A percentile compares a stretch with the other conserved stretches of the same genome.
Evolutionary conservation across 2,888 invertebrate genomes (phyloP).

Genomic region (Meiosimyza decipiens): DNA sequence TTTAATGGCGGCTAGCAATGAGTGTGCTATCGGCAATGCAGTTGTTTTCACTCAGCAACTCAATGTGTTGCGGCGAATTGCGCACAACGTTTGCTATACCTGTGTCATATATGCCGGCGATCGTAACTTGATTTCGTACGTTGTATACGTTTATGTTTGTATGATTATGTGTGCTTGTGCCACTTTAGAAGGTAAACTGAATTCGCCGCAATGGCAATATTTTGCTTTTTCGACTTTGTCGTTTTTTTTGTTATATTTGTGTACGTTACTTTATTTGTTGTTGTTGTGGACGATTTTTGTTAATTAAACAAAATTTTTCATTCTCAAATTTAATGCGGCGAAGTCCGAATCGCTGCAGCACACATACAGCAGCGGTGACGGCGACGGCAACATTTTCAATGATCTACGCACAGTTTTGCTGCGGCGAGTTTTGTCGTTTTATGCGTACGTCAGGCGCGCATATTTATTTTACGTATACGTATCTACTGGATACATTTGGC

Average conservation of each 20-base stretch:
- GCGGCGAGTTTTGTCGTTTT: not conserved
- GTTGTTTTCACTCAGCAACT: too few species aligned
- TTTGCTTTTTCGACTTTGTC: conserved; percentile 28
- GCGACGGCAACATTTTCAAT: conserved; percentile 20
- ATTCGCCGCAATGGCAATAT: conserved; percentile 28
- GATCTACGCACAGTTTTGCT: conserved; percentile 7
- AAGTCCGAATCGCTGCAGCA: conserved; percentile 33
- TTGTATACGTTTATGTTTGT: conserved; percentile 12
- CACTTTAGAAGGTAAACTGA: not conserved
- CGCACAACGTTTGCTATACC: too few species aligned
- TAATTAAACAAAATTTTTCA: conserved; percentile 55
- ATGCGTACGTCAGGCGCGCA: too few species aligned
- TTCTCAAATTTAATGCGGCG: conserved; percentile 51
- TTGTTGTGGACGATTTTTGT: conserved; percentile 40
- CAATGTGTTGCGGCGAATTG: not conserved
- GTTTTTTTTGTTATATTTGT: conserved; percentile 29
- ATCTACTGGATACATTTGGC: conserved; percentile 1
- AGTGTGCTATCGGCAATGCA: too few species aligned
- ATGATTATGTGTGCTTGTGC: conserved; percentile 2
- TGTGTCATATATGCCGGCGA: not conserved
- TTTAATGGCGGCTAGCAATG: too few species aligned
- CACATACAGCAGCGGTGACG: conserved; percentile 32
- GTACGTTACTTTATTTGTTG: conserved; percentile 36
- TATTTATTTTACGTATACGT: too few species aligned
- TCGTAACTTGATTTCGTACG: conserved; percentile 29